Base-by-base conservation (phyloP, 1,140 invertebrate species). In the Diorhabda carinulata region DNA sequence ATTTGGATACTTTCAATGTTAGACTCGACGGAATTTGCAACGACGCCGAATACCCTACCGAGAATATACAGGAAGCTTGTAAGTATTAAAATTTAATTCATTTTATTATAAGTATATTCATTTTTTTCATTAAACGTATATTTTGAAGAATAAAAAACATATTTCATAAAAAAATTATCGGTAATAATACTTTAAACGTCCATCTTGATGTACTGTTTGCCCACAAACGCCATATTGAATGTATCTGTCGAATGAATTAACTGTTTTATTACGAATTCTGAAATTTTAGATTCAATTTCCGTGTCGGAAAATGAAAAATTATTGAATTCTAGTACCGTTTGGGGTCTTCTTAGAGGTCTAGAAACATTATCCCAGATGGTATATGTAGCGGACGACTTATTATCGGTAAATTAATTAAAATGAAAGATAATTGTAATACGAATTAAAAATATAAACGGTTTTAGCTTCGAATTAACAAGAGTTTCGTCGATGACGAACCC, bases 301-400 rank as follows among this genome's bases (percentile, higher is more conserved):
- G 77, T 84, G 42, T 76, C 66, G 10, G 67, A 57, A 77, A 45
- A 68, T 57, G 41, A 68, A 66, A 77, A 68, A 8, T 67, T 79
- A n/a, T 69, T 79, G 42, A 73, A 42, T 44, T 78, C 76, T 76
- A 72, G 81, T 3, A 84, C 86, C 1, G 83, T 93, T 69, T 95
- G 93, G 93, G 93, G 92, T 8, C 84, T 89, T 60, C 76, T 95
- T 25, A 81, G 90, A 73, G 93, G 92, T 0, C 79, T 94, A 52
- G 92, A 95, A 82, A 91, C 91, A 2, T 92, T 93, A 77, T 86
- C 87, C 2, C 92, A 95, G 73, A 77, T 92, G 1, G 78, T 91
- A 3, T 84, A 86, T 71, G 64, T 84, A 1, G 76, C 81, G 43
- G 80, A 82, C 2, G 78, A 83, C 69, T 79, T 81, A 43, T 68